Percentiles rank a stretch among this genome's conserved stretches.
These are phyloP conservation scores for Ceratoteleas bidentatus DNA, from an alignment of 1,140 invertebrate genomes.

Conservation along the genomic window DNA sequence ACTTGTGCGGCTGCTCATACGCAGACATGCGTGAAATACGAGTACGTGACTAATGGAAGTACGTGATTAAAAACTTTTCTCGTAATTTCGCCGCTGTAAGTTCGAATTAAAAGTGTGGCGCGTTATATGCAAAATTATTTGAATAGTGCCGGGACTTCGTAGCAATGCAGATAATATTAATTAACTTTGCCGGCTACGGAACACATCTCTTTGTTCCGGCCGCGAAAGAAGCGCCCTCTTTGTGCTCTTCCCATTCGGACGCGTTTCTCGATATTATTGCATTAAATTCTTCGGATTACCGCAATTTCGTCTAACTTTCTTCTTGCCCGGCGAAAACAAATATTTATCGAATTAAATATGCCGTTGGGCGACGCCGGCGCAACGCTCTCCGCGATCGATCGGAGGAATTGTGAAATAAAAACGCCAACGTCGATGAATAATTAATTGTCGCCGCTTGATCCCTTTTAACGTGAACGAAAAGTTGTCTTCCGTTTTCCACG, in stretches of 20 bases:
- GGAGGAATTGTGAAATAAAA: too few relatives aligned
- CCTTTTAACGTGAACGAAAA: too few relatives aligned
- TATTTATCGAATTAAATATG: background rate
- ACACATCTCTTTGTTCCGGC: slow-evolving; percentile 21
- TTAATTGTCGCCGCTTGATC: too few relatives aligned
- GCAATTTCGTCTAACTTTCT: slow-evolving; percentile 1
- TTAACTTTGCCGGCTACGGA: slow-evolving; percentile 50
- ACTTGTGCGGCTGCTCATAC: slow-evolving; percentile 58
- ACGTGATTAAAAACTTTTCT: slow-evolving; percentile 76
- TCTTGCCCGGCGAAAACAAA: background rate
- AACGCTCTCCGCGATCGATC: background rate
- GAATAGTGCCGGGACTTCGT: slow-evolving; percentile 53
- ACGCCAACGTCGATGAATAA: too few relatives aligned
- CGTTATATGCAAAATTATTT: slow-evolving; percentile 67
- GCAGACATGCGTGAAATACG: slow-evolving; percentile 69
- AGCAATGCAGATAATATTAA: slow-evolving; percentile 59
- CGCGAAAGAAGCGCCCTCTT: slow-evolving; percentile 24
- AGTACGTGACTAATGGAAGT: slow-evolving; percentile 75
- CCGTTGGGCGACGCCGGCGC: background rate
- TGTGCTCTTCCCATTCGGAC: background rate
- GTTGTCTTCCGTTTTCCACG: too few relatives aligned
- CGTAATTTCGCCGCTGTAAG: slow-evolving; percentile 71
- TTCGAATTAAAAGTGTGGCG: slow-evolving; percentile 66
- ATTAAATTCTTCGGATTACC: slow-evolving; percentile 21
- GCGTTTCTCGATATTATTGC: slow-evolving; percentile 11